Evolutionary conservation across 1,140 invertebrate genomes (phyloP).

Genomic region (Aradophagus sp.): DNA sequence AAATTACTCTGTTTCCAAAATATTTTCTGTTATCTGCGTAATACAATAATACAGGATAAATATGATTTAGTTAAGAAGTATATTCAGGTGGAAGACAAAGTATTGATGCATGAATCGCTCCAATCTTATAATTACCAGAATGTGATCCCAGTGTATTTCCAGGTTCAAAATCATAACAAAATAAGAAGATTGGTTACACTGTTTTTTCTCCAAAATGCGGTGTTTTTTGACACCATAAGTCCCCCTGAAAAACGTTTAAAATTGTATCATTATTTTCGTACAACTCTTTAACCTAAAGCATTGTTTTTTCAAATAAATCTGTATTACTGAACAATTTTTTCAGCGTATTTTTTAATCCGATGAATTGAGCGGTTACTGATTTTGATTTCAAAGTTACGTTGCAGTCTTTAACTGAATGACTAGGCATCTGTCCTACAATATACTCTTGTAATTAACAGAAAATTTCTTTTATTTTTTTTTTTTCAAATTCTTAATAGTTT

Average conservation of each 20-base stretch:
- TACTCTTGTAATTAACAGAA: too few relatives aligned
- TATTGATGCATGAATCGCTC: not conserved
- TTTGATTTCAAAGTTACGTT: too few relatives aligned
- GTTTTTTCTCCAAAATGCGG: not conserved
- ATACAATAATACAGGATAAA: constrained; percentile 1
- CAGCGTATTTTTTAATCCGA: too few relatives aligned
- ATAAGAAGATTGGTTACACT: not conserved
- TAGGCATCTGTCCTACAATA: too few relatives aligned
- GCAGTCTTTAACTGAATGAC: too few relatives aligned
- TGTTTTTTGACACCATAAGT: not conserved
- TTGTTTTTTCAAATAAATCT: too few relatives aligned
- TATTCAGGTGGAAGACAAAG: not conserved
- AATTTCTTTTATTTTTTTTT: too few relatives aligned
- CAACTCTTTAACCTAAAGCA: not conserved
- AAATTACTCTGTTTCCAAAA: not conserved
- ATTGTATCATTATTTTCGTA: not conserved
- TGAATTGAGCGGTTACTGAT: too few relatives aligned
- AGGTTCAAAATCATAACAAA: not conserved
- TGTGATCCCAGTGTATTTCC: not conserved
- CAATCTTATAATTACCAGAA: not conserved
- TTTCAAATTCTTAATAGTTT: too few relatives aligned
- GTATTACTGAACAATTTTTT: too few relatives aligned
- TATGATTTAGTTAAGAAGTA: not conserved
- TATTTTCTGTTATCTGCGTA: not conserved
- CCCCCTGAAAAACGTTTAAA: not conserved